Evolutionary conservation across 2,888 invertebrate species (phyloP), one percentile per base, ranked within the genome.

Genomic region (Habrosyne pyritoides): DNA sequence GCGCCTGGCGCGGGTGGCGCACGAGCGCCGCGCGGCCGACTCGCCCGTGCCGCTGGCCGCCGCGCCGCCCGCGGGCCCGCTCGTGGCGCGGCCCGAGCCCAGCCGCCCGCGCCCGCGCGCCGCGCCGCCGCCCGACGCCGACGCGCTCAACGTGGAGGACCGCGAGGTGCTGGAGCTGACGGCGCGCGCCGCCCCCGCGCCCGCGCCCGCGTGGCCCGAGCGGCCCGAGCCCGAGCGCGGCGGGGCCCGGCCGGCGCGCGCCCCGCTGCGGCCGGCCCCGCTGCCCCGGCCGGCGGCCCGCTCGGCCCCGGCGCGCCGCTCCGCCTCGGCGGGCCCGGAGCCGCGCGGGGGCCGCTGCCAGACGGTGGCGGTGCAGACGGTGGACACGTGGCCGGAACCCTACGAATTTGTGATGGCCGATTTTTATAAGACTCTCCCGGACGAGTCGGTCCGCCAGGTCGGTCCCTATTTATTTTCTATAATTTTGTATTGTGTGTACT

Each of bases 371-470:
- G 81, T 75, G 75, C 97, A 97, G 84, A 97, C 97, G 10, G 93
- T 95, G 53, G 95, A 95, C 76, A 85, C 94, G 66, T 94, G 95
- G 93, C 95, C 95, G 52, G 93, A 93, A 80, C 94, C 95, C 47
- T 97, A 97, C 80, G 97, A 97, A 79, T 95, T 95, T 79, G 87
- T 96, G 53, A 93, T 97, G 63, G 91, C 95, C n/a, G 95, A 95
- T 64, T 94, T 96, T 66, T 94, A 95, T 72, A 93, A 83, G 22
- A 63, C 66, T 49, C 63, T 78, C 18, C 81, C 89, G 63, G 83
- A 89, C 69, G 85, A 84, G 0, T 51, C 63, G 1, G 66, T 57
- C 0, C 76, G 74, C 30, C 77, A 77, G 73, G 87, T 86, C 54
- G 55, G 55, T 10, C 53, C 3, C 24, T 1, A 8, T 18, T n/a